Percentiles rank a stretch among this genome's conserved stretches.
Evolutionary conservation across 2,113 vertebrate species (phyloP).

Genomic region (Sarotherodon lohbergeri): DNA sequence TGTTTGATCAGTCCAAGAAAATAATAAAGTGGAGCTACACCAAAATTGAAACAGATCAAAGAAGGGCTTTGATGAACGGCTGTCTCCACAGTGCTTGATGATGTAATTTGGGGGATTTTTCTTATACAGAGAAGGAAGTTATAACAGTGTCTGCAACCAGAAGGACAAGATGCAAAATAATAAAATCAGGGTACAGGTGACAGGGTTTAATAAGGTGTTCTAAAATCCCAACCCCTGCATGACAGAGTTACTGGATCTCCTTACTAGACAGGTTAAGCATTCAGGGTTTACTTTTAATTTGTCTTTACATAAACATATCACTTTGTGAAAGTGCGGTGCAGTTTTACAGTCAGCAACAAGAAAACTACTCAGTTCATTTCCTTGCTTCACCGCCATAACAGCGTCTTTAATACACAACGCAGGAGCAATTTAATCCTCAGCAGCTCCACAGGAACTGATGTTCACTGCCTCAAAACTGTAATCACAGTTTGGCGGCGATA

Average conservation of each 20-base stretch:
- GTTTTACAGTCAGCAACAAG: not conserved
- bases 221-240: not conserved
- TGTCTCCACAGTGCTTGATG: not conserved
- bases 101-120: not conserved
- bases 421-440: not conserved
- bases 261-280: not conserved
- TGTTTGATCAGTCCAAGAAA: not conserved
- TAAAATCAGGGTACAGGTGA: not conserved
- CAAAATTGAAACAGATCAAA: not conserved
- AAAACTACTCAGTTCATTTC: not conserved
- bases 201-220: not conserved
- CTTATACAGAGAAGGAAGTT: not conserved
- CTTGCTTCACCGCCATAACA: not conserved
- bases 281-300: not conserved
- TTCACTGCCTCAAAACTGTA: not conserved
- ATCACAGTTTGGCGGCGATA: not conserved
- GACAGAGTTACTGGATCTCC: not conserved
- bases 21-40: not conserved
- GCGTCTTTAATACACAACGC: not conserved
- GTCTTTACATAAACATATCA: not conserved
- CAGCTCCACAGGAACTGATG: not conserved
- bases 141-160: not conserved
- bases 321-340: not conserved
- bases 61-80: not conserved
- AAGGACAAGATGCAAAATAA: not conserved